phyloP scores from a whole-genome alignment of 1,140 invertebrate genomes.

The Argopecten irradians region DNA sequence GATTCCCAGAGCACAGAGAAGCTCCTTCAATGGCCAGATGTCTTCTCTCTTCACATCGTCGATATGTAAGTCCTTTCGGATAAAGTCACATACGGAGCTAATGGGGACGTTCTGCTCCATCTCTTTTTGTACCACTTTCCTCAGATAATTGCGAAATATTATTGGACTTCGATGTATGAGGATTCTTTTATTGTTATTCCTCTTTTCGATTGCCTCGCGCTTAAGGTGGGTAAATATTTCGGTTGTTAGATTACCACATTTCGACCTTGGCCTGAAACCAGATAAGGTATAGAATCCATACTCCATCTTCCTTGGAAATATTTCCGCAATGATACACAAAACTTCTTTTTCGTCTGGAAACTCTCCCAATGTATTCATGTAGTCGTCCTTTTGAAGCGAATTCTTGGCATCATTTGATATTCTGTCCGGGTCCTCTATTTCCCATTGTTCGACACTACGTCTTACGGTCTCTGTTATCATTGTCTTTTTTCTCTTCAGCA shows the following conservation, averaged over 20 bases:
- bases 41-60: neutral
- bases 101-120: neutral
- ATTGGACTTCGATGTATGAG: neutral
- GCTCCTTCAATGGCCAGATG: neutral
- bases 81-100: neutral
- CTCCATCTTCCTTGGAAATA: neutral
- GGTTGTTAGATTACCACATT: neutral
- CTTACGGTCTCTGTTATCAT: neutral
- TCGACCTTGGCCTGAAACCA: neutral
- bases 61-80: neutral
- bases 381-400: neutral
- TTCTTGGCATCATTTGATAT: neutral
- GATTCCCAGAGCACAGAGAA: neutral
- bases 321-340: neutral
- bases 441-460: neutral
- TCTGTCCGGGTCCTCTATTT: neutral
- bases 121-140: neutral
- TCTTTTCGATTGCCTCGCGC: neutral
- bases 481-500: neutral
- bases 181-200: neutral
- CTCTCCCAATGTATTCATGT: neutral
- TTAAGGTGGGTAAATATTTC: neutral
- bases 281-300: neutral
- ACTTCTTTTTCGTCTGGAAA: conserved; percentile 2
- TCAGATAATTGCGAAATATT: neutral